phyloP scores from a whole-genome alignment of 2,113 vertebrate genomes.

The Aspiorhynchus laticeps region DNA sequence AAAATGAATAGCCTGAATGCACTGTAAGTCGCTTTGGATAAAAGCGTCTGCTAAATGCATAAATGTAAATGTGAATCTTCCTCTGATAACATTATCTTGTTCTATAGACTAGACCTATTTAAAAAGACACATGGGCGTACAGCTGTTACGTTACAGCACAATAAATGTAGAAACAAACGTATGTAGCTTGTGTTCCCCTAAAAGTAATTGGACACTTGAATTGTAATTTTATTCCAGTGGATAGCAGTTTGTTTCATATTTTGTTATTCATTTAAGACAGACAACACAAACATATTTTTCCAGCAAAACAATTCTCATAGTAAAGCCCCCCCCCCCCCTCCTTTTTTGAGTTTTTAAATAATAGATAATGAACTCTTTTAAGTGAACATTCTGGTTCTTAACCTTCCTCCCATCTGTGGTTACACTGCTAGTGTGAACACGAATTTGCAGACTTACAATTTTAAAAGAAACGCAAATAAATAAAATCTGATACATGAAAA shows the following conservation, averaged over 20 bases:
- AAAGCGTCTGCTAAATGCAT: too few relatives aligned
- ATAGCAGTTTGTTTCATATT: not conserved
- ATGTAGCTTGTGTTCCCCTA: not conserved
- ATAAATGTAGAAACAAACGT: not conserved
- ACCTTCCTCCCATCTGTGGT: too few relatives aligned
- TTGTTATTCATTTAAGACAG: not conserved
- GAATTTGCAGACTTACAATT: not conserved
- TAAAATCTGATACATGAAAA: too few relatives aligned
- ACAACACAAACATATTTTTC: not conserved
- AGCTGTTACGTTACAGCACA: not conserved
- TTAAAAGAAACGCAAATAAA: too few relatives aligned
- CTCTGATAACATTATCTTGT: not conserved
- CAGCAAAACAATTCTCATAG: not conserved
- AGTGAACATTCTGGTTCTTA: not conserved
- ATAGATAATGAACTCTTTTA: not conserved
- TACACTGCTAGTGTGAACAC: not conserved
- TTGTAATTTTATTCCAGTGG: not conserved
- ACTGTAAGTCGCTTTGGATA: too few relatives aligned
- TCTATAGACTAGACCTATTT: not conserved
- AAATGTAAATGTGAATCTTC: too few relatives aligned
- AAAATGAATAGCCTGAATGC: too few relatives aligned
- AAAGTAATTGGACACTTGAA: not conserved
- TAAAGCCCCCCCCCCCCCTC: too few relatives aligned
- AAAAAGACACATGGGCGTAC: not conserved
- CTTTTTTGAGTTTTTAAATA: not conserved